phyloP scores from a whole-genome alignment of 2,113 vertebrate species.

The Aviceda subcristata region DNA sequence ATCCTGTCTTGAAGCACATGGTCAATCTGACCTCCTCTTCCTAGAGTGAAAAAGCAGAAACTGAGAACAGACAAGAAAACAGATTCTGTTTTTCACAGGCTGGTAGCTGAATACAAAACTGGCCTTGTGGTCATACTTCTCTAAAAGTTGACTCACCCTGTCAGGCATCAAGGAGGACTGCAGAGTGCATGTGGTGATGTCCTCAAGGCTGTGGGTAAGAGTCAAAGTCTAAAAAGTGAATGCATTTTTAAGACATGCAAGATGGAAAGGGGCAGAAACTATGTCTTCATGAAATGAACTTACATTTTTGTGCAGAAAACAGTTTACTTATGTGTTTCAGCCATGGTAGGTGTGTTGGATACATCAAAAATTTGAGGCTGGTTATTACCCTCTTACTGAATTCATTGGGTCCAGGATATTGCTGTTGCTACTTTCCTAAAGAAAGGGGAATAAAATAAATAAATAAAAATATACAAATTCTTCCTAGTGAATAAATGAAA shows the following conservation, averaged over 20 bases:
- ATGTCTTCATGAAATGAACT: not conserved
- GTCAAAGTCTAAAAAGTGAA: not conserved
- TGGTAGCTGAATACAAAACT: not conserved
- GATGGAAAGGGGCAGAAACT: not conserved
- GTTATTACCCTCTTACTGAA: not conserved
- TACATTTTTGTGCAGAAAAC: not conserved
- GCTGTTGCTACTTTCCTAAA: not conserved
- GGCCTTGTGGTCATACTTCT: not conserved
- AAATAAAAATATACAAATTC: not conserved
- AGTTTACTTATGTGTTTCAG: not conserved
- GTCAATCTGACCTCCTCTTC: not conserved
- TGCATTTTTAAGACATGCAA: not conserved
- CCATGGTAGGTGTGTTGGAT: fast-evolving
- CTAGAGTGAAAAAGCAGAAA: not conserved
- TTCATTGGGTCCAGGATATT: not conserved
- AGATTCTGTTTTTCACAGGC: not conserved
- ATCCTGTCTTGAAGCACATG: not conserved
- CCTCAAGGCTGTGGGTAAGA: not conserved
- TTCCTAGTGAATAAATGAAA: not conserved
- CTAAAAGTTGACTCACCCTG: not conserved
- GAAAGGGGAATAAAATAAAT: not conserved
- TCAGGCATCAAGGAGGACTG: not conserved
- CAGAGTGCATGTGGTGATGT: not conserved
- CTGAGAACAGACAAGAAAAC: not conserved
- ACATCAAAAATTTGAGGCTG: not conserved